Base-by-base conservation (phyloP, 2,797 vertebrate genomes). In the Spheniscus humboldti region DNA sequence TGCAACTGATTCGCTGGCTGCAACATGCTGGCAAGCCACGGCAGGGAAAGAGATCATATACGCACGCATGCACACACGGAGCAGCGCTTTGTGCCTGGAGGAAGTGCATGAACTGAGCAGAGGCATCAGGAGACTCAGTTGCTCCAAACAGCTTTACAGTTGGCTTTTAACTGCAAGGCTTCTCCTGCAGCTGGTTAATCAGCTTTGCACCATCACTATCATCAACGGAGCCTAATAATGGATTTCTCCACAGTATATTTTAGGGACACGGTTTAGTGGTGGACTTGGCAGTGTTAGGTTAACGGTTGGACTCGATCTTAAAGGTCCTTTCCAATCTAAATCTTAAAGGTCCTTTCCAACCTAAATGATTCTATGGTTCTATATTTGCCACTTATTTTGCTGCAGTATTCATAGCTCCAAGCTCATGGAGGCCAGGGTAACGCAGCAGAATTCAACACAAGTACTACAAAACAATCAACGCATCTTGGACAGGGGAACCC, bases 11-110 rank as follows among this genome's bases (percentile, higher is more conserved):
- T 30, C 0, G 0, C 43, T 2, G 19, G 50, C 79, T 91, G 63
- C 48, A 85, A 19, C 9, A 7, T 3, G 56, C 82, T 56, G 48
- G 56, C 39, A 39, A 62, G 27, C 15, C 37, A 9, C 0, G 15
- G 55, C 82, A 55, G 47, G 50, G 88, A 57, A 48, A 55, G 69
- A 52, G 73, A 75, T 48, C 52, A 8, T 6, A 25, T 11, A 59
- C 0, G 11, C 57, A 18, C 23, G 10, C 59, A 24, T 2, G 43
- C 11, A 53, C 79, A 52, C 63, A 37, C 0, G 0, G 66, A 87
- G 53, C 43, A 41, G 68, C 0, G 8, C 50, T 64, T 13, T 43
- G 69, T 1, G 3, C 62, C 59, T 39, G 43, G 72, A 90, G 57
- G 33, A 66, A 75, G 37, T 4, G 73, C 62, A 57, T 0, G 23